phyloP scores from a whole-genome alignment of 2,888 invertebrate genomes.

The Portevinia maculata region DNA sequence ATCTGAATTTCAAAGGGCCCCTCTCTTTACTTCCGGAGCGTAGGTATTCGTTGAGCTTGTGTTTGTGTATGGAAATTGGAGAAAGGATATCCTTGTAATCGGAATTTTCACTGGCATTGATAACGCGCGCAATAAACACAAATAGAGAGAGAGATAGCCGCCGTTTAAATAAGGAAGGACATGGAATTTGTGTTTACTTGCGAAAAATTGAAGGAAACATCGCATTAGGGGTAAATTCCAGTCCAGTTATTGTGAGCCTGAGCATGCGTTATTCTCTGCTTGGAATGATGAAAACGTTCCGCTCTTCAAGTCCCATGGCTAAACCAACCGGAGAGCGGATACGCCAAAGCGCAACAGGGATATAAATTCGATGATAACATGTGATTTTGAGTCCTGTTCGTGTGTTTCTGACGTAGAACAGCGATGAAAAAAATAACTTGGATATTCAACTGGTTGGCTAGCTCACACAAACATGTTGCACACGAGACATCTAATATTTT shows the following conservation, averaged over 20 bases:
- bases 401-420: constrained; percentile 49
- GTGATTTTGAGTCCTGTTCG: constrained; percentile 58
- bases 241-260: constrained; percentile 31
- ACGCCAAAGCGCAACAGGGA: constrained; percentile 70
- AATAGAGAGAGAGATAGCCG: constrained; percentile 22
- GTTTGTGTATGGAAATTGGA: constrained; percentile 42
- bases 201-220: constrained; percentile 44
- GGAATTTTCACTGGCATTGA: constrained; percentile 68
- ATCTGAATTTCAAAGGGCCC: constrained; percentile 37
- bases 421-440: constrained; percentile 41
- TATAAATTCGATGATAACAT: constrained; percentile 70
- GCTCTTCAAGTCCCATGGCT: constrained; percentile 20
- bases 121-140: constrained; percentile 62
- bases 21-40: constrained; percentile 39
- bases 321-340: neutral
- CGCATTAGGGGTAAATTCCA: constrained; percentile 1
- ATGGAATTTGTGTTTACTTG: constrained; percentile 49
- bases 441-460: constrained; percentile 73
- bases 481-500: constrained; percentile 23
- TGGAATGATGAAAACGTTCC: constrained; percentile 24
- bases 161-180: constrained; percentile 23
- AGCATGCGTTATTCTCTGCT: constrained; percentile 49
- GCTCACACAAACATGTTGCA: constrained; percentile 60
- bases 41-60: constrained; percentile 4
- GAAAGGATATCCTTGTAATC: constrained; percentile 68